Conservation (phyloP, 2,888 invertebrate species). For the Hypena proboscidalis region DNA sequence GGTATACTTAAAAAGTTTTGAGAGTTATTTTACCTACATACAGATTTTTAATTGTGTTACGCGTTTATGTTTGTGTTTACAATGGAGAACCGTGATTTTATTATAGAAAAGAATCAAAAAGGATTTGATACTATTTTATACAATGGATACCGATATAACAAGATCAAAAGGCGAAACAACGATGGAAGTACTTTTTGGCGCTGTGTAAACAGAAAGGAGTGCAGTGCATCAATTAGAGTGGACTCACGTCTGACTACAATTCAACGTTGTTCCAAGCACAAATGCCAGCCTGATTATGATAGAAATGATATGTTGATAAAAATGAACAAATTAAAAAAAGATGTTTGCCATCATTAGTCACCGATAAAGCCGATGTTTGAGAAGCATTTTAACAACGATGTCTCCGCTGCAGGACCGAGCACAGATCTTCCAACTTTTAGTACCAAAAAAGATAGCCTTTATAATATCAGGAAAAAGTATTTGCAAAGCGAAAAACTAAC, state of each 20-base stretch:
- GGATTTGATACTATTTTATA: conserved; percentile 6
- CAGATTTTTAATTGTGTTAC: too few relatives aligned
- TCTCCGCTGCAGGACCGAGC: not conserved
- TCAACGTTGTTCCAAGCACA: conserved; percentile 2
- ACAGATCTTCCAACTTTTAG: not conserved
- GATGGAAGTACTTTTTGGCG: conserved; percentile 12
- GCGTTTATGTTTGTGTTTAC: too few relatives aligned
- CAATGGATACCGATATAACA: conserved; percentile 9
- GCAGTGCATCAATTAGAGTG: conserved; percentile 12
- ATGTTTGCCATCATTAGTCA: not conserved
- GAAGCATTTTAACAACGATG: not conserved
- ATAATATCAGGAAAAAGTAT: conserved; percentile 6
- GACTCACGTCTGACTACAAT: conserved; percentile 3
- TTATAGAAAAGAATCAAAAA: conserved; percentile 8
- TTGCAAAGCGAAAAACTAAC: conserved; percentile 4
- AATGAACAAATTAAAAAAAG: not conserved
- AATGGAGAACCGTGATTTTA: conserved; percentile 5
- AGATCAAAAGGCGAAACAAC: conserved; percentile 5
- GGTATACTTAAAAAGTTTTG: too few relatives aligned
- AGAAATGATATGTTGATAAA: not conserved
- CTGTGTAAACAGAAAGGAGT: conserved; percentile 11
- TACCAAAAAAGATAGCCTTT: conserved; percentile 2
- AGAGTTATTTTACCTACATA: too few relatives aligned
- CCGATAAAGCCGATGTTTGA: not conserved
- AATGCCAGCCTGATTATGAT: not conserved